These are phyloP conservation scores for Gortyna flavago DNA, from an alignment of 2,888 invertebrate species.

Conservation along the genomic window DNA sequence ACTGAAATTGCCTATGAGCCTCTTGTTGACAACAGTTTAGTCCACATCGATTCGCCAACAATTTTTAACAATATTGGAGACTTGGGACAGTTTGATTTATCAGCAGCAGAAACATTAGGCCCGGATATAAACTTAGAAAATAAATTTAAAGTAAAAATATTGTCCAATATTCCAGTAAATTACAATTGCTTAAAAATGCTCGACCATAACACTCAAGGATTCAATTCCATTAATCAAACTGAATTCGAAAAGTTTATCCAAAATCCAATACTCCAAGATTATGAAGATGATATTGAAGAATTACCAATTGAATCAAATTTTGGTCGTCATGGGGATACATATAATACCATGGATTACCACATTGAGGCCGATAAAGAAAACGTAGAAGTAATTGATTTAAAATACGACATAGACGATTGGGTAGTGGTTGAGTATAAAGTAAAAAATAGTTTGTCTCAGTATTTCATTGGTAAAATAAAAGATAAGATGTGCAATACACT, in stretches of 20 bases:
- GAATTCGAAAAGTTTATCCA: slow-evolving; percentile 5
- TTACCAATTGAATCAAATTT: neutral
- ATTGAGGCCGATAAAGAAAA: neutral
- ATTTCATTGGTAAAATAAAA: slow-evolving; percentile 1
- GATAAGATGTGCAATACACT: neutral
- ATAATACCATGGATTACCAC: neutral
- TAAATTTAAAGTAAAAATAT: slow-evolving; percentile 1
- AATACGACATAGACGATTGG: slow-evolving; percentile 1
- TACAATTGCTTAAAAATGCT: too few relatives aligned
- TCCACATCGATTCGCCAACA: slow-evolving; percentile 1
- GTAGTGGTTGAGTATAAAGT: slow-evolving; percentile 1
- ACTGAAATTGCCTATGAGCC: neutral
- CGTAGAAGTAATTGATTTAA: slow-evolving; percentile 2
- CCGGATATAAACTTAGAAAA: neutral
- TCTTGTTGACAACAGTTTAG: neutral
- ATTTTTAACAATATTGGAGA: slow-evolving; percentile 4
- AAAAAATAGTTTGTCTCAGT: neutral
- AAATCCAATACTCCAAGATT: slow-evolving; percentile 1
- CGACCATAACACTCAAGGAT: too few relatives aligned
- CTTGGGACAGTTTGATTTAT: neutral
- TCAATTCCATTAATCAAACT: neutral
- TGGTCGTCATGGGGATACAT: slow-evolving; percentile 1
- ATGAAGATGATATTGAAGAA: neutral
- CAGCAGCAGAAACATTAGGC: neutral
- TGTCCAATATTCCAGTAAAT: neutral